A percentile compares a stretch with the other conserved stretches of the same genome.
These are phyloP conservation scores for Bombus huntii DNA, from an alignment of 1,140 invertebrate genomes.

Conservation along the genomic window DNA sequence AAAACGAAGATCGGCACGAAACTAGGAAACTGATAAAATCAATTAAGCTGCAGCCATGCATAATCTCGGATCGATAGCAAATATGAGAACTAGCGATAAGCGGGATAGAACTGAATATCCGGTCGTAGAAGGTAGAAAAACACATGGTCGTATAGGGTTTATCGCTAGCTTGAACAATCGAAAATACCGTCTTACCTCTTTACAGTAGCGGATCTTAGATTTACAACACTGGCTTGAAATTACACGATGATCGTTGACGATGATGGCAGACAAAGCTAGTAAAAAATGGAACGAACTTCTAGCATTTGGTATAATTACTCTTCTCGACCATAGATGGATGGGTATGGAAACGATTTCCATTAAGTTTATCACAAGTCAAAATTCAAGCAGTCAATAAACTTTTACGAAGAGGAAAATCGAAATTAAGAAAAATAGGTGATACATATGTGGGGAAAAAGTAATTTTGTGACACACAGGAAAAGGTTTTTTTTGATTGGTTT, in stretches of 20 bases:
- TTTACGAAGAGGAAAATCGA: not conserved
- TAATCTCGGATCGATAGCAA: slow-evolving; percentile 1
- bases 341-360: too few relatives aligned
- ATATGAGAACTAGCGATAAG: slow-evolving; percentile 27
- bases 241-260: slow-evolving; percentile 20
- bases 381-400: not conserved
- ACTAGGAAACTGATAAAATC: not conserved
- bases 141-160: slow-evolving; percentile 32
- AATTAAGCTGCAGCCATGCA: slow-evolving; percentile 41
- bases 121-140: slow-evolving; percentile 25
- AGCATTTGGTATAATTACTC: not conserved
- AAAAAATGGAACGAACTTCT: slow-evolving; percentile 1
- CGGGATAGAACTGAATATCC: slow-evolving; percentile 19
- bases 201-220: slow-evolving; percentile 56
- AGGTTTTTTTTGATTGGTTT: not conserved
- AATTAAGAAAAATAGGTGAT: not conserved
- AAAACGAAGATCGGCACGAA: not conserved
- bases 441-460: not conserved
- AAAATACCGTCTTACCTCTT: slow-evolving; percentile 70
- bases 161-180: slow-evolving; percentile 55
- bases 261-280: not conserved
- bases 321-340: not conserved
- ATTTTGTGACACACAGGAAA: not conserved
- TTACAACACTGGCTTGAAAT: slow-evolving; percentile 46
- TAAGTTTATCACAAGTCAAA: not conserved